Evolutionary conservation across 2,888 invertebrate genomes (phyloP).

Genomic region (Brenthis ino): DNA sequence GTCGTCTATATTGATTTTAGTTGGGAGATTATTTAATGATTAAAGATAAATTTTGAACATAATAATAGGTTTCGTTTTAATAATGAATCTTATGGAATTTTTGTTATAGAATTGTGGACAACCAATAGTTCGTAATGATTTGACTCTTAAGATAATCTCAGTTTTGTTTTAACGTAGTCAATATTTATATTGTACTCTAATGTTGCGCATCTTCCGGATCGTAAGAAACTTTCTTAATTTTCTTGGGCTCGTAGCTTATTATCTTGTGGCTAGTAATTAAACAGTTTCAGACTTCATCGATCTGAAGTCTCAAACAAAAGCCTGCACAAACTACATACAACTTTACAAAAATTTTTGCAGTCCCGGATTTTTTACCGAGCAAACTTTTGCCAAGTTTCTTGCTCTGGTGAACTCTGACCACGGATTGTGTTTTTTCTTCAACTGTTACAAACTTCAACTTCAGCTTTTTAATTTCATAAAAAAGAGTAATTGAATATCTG

Average conservation of each 20-base stretch:
- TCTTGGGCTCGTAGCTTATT: not conserved
- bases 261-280: slow-evolving; percentile 5
- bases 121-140: not conserved
- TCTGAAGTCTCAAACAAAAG: slow-evolving; percentile 20
- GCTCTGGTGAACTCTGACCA: slow-evolving; percentile 29
- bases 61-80: not conserved
- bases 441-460: slow-evolving; percentile 28
- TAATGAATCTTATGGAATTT: not conserved
- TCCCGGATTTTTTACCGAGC: slow-evolving; percentile 16
- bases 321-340: slow-evolving; percentile 23
- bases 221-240: slow-evolving; percentile 1
- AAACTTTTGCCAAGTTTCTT: slow-evolving; percentile 28
- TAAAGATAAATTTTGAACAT: slow-evolving; percentile 2
- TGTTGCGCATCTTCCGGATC: not conserved
- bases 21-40: slow-evolving; percentile 11
- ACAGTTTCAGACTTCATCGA: slow-evolving; percentile 18
- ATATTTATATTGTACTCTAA: not conserved
- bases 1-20: slow-evolving; percentile 18
- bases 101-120: not conserved
- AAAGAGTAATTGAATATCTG: slow-evolving; percentile 23
- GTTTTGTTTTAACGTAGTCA: not conserved
- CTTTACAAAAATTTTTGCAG: slow-evolving; percentile 24
- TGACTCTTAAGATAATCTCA: not conserved
- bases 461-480: slow-evolving; percentile 31
- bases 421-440: slow-evolving; percentile 25